These are phyloP conservation scores for Bombus affinis DNA, from an alignment of 1,140 invertebrate species.

Conservation along the genomic window DNA sequence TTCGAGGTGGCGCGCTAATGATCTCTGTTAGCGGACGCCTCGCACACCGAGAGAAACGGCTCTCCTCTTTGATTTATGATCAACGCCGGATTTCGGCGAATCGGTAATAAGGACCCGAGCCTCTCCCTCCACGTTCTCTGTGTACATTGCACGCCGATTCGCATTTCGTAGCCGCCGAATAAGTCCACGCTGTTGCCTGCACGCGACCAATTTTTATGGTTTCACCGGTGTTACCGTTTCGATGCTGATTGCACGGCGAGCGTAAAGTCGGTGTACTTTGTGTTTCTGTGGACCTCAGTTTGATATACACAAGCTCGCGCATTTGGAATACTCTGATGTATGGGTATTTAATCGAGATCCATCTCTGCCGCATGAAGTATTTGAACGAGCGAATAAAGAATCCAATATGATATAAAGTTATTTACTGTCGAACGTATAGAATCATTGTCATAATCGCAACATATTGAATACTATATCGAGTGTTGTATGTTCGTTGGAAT, in stretches of 20 bases:
- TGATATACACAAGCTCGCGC: too few relatives aligned
- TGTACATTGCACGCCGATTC: conserved; percentile 4
- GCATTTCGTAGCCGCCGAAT: neutral
- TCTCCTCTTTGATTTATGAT: conserved; percentile 60
- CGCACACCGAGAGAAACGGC: conserved; percentile 44
- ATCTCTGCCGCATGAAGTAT: too few relatives aligned
- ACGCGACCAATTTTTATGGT: conserved; percentile 12
- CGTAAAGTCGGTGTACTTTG: neutral
- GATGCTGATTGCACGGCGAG: neutral
- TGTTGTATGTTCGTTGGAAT: too few relatives aligned
- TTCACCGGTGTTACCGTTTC: conserved; percentile 1
- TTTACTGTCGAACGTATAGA: too few relatives aligned
- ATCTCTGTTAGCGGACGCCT: conserved; percentile 64
- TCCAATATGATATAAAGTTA: too few relatives aligned
- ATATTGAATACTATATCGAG: too few relatives aligned
- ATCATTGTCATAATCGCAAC: too few relatives aligned
- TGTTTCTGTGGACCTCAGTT: neutral
- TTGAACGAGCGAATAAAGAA: too few relatives aligned
- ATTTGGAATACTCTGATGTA: too few relatives aligned
- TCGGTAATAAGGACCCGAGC: conserved; percentile 46
- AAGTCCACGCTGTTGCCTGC: neutral
- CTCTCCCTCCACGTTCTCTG: neutral
- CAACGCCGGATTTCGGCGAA: conserved; percentile 58
- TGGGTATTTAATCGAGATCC: too few relatives aligned
- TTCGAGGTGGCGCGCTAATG: conserved; percentile 64